These are phyloP conservation scores for Dasypolia templi DNA, from an alignment of 2,888 invertebrate species.

Conservation along the genomic window DNA sequence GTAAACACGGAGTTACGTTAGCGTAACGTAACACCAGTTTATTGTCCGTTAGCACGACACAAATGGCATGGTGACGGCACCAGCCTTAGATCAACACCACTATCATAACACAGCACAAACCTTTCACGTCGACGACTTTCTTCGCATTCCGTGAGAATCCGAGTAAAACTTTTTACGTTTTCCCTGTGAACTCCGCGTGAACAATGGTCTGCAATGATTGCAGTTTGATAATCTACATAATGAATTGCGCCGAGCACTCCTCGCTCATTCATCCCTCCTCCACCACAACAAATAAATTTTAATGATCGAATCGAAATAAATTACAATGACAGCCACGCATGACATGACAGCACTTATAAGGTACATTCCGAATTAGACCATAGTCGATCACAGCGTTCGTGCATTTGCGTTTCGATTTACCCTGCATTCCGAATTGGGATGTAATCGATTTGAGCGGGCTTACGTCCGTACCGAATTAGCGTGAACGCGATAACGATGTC, in stretches of 20 bases:
- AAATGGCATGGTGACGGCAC: slow-evolving; percentile 68
- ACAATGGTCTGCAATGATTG: slow-evolving; percentile 83
- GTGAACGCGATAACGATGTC: too few relatives aligned
- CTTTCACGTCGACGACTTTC: slow-evolving; percentile 84
- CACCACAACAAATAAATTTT: slow-evolving; percentile 67
- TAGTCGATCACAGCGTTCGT: too few relatives aligned
- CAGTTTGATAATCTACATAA: slow-evolving; percentile 85
- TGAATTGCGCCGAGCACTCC: slow-evolving; percentile 75
- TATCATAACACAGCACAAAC: slow-evolving; percentile 59
- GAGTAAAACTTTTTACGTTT: slow-evolving; percentile 80
- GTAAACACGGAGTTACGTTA: slow-evolving; percentile 65
- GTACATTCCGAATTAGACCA: too few relatives aligned
- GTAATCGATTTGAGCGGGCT: too few relatives aligned
- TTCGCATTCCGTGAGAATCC: slow-evolving; percentile 84
- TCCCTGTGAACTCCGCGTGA: slow-evolving; percentile 79
- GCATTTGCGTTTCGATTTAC: too few relatives aligned
- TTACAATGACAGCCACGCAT: slow-evolving; percentile 35
- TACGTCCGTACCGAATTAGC: too few relatives aligned
- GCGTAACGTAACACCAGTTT: slow-evolving; percentile 68
- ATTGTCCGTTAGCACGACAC: slow-evolving; percentile 71
- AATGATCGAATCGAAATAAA: slow-evolving; percentile 24
- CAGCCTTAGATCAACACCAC: slow-evolving; percentile 50
- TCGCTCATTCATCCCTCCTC: slow-evolving; percentile 77
- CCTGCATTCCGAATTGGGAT: too few relatives aligned
- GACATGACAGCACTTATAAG: slow-evolving; percentile 22